Evolutionary conservation across 2,888 invertebrate species (phyloP).

Genomic region (Candidula unifasciata): DNA sequence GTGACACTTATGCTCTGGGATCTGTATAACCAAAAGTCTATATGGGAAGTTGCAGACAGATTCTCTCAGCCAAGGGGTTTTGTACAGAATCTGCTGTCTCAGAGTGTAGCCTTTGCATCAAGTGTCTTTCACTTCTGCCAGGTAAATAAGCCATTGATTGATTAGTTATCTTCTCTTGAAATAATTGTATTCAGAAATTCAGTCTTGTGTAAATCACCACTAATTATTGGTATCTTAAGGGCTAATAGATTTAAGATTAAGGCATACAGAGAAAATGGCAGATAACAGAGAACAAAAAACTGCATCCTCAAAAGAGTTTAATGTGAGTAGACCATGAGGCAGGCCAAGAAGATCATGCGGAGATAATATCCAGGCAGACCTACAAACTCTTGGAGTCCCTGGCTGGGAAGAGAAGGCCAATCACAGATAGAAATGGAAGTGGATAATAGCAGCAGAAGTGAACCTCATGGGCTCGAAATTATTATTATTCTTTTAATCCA

Average conservation of each 20-base stretch:
- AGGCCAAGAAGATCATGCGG: background rate
- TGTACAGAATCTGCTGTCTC: constrained; percentile 86
- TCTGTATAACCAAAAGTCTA: constrained; percentile 78
- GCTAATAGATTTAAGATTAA: background rate
- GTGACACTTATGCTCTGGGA: constrained; percentile 90
- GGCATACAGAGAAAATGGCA: too few relatives aligned
- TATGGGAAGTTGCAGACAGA: constrained; percentile 82
- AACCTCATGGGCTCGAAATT: too few relatives aligned
- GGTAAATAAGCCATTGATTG: constrained; percentile 75
- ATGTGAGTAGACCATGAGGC: background rate
- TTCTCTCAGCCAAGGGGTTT: constrained; percentile 87
- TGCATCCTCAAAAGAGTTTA: too few relatives aligned
- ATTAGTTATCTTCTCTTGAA: background rate
- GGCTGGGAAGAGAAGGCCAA: too few relatives aligned
- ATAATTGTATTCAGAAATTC: background rate
- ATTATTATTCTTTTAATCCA: too few relatives aligned
- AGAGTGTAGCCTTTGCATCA: constrained; percentile 86
- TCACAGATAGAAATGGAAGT: too few relatives aligned
- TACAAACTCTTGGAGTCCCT: too few relatives aligned
- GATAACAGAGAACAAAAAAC: too few relatives aligned
- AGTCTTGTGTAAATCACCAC: background rate
- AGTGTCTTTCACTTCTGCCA: constrained; percentile 89
- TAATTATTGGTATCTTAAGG: background rate
- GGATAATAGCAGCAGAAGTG: too few relatives aligned
- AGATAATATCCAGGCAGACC: too few relatives aligned